Conservation (phyloP, 2,113 vertebrate species). For the Mobula birostris region DNA sequence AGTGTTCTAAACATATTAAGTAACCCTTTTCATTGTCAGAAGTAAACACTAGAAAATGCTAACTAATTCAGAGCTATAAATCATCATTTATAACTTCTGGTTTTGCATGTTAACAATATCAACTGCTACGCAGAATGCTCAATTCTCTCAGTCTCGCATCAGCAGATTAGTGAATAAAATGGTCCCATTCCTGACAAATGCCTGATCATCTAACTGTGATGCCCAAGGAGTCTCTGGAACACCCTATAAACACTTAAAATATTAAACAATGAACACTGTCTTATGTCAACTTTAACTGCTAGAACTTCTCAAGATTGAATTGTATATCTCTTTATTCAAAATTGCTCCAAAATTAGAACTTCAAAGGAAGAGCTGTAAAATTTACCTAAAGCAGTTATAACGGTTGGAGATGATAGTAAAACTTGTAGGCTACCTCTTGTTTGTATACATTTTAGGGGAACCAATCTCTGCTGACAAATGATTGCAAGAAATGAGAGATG, state of each 20-base stretch:
- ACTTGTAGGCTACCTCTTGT: background rate
- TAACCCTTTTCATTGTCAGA: too few relatives aligned
- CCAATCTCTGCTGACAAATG: background rate
- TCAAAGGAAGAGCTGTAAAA: background rate
- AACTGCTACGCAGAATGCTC: background rate
- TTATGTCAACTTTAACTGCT: background rate
- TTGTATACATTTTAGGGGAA: background rate
- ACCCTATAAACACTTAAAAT: background rate
- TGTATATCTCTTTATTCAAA: background rate
- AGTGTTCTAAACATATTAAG: background rate
- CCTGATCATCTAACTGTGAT: background rate
- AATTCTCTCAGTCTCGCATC: background rate
- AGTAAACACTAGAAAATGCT: background rate
- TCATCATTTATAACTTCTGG: background rate
- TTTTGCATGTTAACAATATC: background rate
- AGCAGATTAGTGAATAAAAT: background rate
- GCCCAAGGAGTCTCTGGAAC: background rate
- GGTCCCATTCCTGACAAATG: background rate
- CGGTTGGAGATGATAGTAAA: background rate
- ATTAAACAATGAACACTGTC: background rate
- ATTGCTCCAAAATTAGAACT: background rate
- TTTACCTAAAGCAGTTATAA: background rate
- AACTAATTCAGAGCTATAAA: constrained; percentile 8
- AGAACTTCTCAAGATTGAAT: background rate
- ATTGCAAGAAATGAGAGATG: background rate